phyloP scores from a whole-genome alignment of 2,797 vertebrate species.

The Percopsis omiscomaycus region DNA sequence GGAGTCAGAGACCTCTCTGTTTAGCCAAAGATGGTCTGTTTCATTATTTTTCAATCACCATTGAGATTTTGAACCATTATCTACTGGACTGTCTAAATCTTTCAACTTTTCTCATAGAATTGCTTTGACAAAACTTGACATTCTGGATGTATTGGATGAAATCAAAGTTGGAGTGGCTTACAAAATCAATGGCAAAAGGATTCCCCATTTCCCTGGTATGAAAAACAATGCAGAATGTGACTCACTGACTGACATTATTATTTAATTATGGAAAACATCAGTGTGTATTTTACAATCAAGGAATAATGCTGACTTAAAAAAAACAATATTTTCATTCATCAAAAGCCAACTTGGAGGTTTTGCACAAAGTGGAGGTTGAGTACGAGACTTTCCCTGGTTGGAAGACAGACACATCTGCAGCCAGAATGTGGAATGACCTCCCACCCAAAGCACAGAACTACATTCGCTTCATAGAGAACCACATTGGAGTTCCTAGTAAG shows the following conservation, averaged over 20 bases:
- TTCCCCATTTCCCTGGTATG: conserved; percentile 97
- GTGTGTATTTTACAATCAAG: neutral
- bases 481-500: conserved; percentile 93
- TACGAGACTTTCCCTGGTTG: conserved; percentile 96
- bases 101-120: conserved; percentile 75
- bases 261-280: neutral
- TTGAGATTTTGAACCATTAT: conserved; percentile 1
- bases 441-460: conserved; percentile 95
- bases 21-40: neutral
- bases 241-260: neutral
- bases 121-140: conserved; percentile 97
- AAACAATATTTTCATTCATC: conserved; percentile 24
- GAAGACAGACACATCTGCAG: conserved; percentile 92
- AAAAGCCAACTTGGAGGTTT: conserved; percentile 93
- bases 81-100: neutral
- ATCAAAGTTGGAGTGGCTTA: conserved; percentile 95
- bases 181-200: conserved; percentile 92
- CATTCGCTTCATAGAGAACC: conserved; percentile 96
- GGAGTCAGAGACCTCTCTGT: conserved; percentile 10
- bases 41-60: neutral
- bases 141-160: conserved; percentile 93
- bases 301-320: neutral
- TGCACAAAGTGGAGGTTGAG: conserved; percentile 96
- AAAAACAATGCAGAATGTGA: neutral
- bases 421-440: conserved; percentile 94